Conservation (phyloP, 2,797 vertebrate genomes). For the Clarias platycephalus region DNA sequence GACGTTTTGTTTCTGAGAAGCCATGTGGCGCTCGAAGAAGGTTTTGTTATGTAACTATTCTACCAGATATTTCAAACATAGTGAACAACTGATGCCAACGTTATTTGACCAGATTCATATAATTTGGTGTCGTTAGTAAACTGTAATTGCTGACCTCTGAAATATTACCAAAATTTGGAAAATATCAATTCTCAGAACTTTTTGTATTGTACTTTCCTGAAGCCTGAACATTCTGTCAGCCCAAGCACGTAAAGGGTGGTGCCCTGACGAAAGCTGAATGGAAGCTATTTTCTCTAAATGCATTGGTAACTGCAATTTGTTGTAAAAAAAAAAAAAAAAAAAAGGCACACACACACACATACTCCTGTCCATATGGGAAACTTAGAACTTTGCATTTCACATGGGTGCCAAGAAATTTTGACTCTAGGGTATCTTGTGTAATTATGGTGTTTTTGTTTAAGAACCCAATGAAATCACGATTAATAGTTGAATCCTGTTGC, state of each 20-base stretch:
- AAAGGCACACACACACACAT: constrained; percentile 28
- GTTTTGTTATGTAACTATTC: constrained; percentile 7
- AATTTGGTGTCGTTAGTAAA: neutral
- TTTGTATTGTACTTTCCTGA: constrained; percentile 48
- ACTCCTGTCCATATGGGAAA: constrained; percentile 41
- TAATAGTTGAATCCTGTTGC: constrained; percentile 21
- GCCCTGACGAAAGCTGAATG: constrained; percentile 54
- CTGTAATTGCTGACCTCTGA: constrained; percentile 9
- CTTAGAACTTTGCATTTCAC: constrained; percentile 47
- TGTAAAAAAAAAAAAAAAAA: constrained; percentile 36
- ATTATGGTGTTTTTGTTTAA: constrained; percentile 30
- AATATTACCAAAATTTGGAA: constrained; percentile 8
- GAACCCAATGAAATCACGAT: neutral
- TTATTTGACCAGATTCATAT: neutral
- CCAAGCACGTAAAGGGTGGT: constrained; percentile 48
- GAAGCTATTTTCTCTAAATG: constrained; percentile 58
- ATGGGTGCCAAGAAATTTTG: constrained; percentile 43
- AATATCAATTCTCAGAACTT: constrained; percentile 51
- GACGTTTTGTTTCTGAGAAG: constrained; percentile 16
- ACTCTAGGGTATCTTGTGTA: constrained; percentile 42
- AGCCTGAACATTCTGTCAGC: constrained; percentile 52
- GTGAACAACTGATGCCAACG: neutral
- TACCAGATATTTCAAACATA: constrained; percentile 13
- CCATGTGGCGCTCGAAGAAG: constrained; percentile 20
- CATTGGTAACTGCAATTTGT: constrained; percentile 56